Evolutionary conservation across 2,113 vertebrate species (phyloP).

Genomic region (Protobothrops mucrosquamatus): DNA sequence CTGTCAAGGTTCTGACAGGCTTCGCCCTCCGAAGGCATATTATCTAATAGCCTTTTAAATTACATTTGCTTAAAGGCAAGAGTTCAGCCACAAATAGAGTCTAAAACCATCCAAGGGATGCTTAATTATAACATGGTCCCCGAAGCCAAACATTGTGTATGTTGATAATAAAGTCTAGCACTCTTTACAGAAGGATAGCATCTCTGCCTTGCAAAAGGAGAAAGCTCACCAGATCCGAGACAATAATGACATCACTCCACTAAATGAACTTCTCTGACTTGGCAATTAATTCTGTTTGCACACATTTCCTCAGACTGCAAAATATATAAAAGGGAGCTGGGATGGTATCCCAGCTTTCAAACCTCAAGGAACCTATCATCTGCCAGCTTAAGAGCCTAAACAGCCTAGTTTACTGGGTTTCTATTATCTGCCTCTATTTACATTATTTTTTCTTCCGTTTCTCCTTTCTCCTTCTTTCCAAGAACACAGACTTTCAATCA

Average conservation of each 20-base stretch:
- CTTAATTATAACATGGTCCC: conserved; percentile 54
- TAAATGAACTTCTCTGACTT: conserved; percentile 12
- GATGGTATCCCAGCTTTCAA: not conserved
- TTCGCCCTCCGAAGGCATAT: not conserved
- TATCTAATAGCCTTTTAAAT: conserved; percentile 39
- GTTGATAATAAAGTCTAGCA: conserved; percentile 40
- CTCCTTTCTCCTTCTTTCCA: not conserved
- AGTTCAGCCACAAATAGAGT: conserved; percentile 43
- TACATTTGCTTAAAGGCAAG: conserved; percentile 41
- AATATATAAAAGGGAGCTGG: not conserved
- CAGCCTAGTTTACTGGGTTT: not conserved
- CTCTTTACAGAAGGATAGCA: conserved; percentile 30
- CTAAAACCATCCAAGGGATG: conserved; percentile 38
- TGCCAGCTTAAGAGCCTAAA: not conserved
- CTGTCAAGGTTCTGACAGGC: not conserved
- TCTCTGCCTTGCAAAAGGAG: not conserved
- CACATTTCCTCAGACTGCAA: not conserved
- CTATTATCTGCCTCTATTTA: not conserved
- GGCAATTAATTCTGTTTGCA: not conserved
- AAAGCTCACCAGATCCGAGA: not conserved
- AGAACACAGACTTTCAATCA: not conserved
- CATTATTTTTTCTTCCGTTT: not conserved
- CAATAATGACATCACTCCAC: not conserved
- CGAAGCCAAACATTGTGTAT: conserved; percentile 33
- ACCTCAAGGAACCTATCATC: not conserved